Conservation (phyloP, 2,797 vertebrate genomes). For the Enteromius thamalakanensis region DNA sequence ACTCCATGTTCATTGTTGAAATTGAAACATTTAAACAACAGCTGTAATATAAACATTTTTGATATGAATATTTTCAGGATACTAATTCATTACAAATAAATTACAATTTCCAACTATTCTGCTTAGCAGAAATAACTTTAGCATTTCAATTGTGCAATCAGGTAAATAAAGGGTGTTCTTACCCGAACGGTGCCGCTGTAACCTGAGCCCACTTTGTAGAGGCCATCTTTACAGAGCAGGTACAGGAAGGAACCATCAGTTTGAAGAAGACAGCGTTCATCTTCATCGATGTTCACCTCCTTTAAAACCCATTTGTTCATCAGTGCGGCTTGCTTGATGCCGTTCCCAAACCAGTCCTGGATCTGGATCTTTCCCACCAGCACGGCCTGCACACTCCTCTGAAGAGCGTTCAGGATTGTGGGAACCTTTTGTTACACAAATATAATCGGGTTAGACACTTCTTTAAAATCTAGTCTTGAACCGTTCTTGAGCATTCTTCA, state of each 20-base stretch:
- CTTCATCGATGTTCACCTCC: slow-evolving; percentile 93
- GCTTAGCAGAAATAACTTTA: background rate
- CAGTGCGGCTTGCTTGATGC: slow-evolving; percentile 95
- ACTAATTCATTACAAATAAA: background rate
- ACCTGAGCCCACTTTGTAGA: slow-evolving; percentile 98
- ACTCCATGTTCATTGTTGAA: background rate
- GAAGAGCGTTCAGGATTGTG: slow-evolving; percentile 94
- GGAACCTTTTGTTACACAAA: slow-evolving; percentile 83
- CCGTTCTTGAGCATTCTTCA: background rate
- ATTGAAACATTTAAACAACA: too few species aligned
- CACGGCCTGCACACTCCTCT: slow-evolving; percentile 97
- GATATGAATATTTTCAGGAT: background rate
- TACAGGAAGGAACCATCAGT: slow-evolving; percentile 98
- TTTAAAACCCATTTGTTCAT: slow-evolving; percentile 98
- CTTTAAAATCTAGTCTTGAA: background rate
- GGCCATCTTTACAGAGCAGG: slow-evolving; percentile 96
- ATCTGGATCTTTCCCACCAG: slow-evolving; percentile 98
- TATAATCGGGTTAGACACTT: background rate
- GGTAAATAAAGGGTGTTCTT: slow-evolving; percentile 39
- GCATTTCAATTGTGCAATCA: background rate
- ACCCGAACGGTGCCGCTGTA: slow-evolving; percentile 98
- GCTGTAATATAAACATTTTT: too few species aligned
- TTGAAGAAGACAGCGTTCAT: slow-evolving; percentile 95
- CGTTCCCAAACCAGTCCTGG: slow-evolving; percentile 99
- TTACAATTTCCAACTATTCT: background rate